A percentile compares a stretch with the other conserved stretches of the same genome.
Conservation (phyloP, 2,797 vertebrate species). For the Spatula versicolor region DNA sequence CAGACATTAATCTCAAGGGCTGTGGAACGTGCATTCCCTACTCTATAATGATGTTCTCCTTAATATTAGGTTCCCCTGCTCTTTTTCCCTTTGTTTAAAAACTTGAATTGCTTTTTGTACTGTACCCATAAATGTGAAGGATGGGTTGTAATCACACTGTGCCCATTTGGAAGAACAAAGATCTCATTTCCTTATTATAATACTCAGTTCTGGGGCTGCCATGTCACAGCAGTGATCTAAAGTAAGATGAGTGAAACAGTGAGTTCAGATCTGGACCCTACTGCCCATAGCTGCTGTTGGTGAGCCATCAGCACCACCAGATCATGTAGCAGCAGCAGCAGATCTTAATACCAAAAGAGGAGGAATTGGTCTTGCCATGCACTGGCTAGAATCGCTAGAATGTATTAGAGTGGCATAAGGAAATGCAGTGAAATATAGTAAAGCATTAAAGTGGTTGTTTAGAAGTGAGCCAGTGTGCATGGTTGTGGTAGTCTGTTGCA, state of each 20-base stretch:
- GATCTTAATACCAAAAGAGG: not conserved
- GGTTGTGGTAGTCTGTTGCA: not conserved
- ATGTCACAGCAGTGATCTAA: not conserved
- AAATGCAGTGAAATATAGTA: not conserved
- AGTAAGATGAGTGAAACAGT: not conserved
- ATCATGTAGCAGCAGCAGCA: accelerated
- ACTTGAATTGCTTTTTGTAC: not conserved
- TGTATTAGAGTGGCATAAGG: not conserved
- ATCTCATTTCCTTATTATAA: not conserved
- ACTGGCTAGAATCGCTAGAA: not conserved
- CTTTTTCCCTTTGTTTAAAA: not conserved
- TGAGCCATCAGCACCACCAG: not conserved
- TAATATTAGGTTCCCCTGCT: not conserved
- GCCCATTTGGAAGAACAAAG: not conserved
- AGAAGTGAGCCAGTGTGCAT: not conserved
- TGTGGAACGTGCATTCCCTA: not conserved
- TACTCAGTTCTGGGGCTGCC: not conserved
- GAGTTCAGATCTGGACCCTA: not conserved
- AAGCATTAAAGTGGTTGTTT: not conserved
- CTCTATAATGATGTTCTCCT: not conserved
- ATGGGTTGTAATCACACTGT: not conserved
- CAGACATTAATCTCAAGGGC: not conserved
- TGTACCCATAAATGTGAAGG: not conserved
- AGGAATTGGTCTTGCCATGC: not conserved
- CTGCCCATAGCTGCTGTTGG: not conserved